Conservation (phyloP, 2,113 vertebrate genomes). For the Ictidomys tridecemlineatus region DNA sequence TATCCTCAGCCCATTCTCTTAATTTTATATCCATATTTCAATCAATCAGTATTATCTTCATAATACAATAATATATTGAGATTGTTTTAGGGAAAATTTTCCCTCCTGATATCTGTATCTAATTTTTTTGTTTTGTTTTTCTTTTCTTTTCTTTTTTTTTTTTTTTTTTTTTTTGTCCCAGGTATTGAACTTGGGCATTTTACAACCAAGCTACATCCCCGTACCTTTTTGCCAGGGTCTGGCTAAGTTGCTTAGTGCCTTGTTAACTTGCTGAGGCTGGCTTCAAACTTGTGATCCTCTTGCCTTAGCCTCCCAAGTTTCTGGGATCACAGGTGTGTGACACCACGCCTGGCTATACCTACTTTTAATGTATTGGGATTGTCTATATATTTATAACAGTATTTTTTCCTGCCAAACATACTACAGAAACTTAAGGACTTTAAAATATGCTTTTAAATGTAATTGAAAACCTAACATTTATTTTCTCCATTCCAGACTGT, state of each 20-base stretch:
- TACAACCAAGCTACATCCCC: too few species aligned
- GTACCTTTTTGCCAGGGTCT: too few species aligned
- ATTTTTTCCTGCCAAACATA: background rate
- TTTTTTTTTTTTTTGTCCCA: too few species aligned
- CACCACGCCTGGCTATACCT: too few species aligned
- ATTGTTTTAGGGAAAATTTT: background rate
- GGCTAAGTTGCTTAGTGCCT: too few species aligned
- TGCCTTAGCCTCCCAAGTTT: too few species aligned
- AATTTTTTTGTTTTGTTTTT: background rate
- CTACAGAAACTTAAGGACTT: background rate
- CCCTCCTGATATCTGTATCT: background rate
- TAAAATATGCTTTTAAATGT: conserved; percentile 12
- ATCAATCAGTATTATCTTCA: conserved; percentile 4
- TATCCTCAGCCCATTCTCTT: background rate
- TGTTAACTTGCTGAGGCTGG: too few species aligned
- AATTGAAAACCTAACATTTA: conserved; percentile 35
- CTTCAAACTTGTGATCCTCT: too few species aligned
- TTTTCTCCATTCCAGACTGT: background rate
- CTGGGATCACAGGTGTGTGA: too few species aligned
- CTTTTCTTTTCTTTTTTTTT: background rate
- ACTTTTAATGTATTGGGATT: background rate
- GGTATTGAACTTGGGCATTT: too few species aligned
- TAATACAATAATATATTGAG: background rate
- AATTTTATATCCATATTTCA: background rate
- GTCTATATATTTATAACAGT: background rate